phyloP scores from a whole-genome alignment of 1,140 invertebrate species.

The Listronotus bonariensis region DNA sequence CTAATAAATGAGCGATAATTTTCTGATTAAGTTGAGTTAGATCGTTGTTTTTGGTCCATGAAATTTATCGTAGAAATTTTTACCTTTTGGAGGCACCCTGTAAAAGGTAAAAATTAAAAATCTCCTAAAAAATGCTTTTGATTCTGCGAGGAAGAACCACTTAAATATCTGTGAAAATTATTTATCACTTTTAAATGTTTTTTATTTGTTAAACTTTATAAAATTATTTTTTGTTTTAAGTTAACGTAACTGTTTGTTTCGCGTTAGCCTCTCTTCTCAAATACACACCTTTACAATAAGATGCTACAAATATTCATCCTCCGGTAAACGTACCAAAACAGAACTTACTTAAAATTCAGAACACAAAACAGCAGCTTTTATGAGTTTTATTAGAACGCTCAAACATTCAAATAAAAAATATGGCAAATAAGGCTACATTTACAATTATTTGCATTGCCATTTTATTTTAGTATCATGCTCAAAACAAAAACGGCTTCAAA shows the following conservation, averaged over 20 bases:
- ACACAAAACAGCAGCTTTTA: slow-evolving; percentile 32
- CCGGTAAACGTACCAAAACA: slow-evolving; percentile 30
- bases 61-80: no score
- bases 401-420: slow-evolving; percentile 30
- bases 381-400: slow-evolving; percentile 32
- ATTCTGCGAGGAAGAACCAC: no score
- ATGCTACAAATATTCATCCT: slow-evolving; percentile 19
- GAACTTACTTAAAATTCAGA: slow-evolving; percentile 24
- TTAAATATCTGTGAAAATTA: no score
- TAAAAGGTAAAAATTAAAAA: no score
- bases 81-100: no score
- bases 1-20: no score
- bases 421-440: slow-evolving; percentile 25
- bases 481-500: slow-evolving; percentile 2
- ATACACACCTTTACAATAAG: slow-evolving; percentile 8
- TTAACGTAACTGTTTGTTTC: neutral
- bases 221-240: no score
- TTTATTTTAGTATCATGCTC: slow-evolving; percentile 17
- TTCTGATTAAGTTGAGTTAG: no score
- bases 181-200: no score
- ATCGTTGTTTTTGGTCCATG: no score
- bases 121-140: no score
- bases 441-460: slow-evolving; percentile 28
- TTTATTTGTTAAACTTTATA: no score
- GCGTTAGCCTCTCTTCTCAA: neutral